Evolutionary conservation across 2,888 invertebrate species (phyloP), one percentile per base, ranked within the genome.

Genomic region (Busseola fusca): DNA sequence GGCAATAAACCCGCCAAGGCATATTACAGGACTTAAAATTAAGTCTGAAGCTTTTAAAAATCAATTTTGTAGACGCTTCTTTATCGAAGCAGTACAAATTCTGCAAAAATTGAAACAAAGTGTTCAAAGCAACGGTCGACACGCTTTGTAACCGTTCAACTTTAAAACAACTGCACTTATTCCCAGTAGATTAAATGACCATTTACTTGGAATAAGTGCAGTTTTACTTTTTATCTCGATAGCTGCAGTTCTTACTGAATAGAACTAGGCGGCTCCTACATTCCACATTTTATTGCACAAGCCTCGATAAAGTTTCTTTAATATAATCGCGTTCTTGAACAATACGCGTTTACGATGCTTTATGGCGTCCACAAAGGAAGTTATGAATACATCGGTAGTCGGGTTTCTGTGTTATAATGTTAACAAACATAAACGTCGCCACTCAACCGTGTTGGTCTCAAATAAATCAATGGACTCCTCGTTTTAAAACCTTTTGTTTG

Each of bases 301-400:
- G 60, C 78, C 76, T 77, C 86, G 85, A 88, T 88, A 88, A 88
- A 87, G 82, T 88, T 88, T 78, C 87, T 87, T 88, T 90, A 89
- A 89, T 88, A 90, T 91, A 90, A 91, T 89, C 85, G 87, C 86
- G 80, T 86, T 87, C 87, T 85, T 85, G 87, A 91, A 93, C 92
- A 92, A 93, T 93, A 79, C 79, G 83, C 76, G 88, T 90, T 91
- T 91, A 92, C 85, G 89, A 91, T 86, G 87, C 84, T 89, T 90
- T 89, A 89, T 89, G 80, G 69, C 79, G 80, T 84, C 84, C 74
- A 85, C 87, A 86, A 85, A 89, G 91, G 92, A 93, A 91, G 92
- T 89, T 91, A 89, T 91, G 90, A 91, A 91, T 89, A 87, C 88
- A 87, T 88, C 84, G 85, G 81, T 86, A 84, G 88, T 89, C 88